phyloP scores from a whole-genome alignment of 2,888 invertebrate genomes.

The Drosophila longiperda region DNA sequence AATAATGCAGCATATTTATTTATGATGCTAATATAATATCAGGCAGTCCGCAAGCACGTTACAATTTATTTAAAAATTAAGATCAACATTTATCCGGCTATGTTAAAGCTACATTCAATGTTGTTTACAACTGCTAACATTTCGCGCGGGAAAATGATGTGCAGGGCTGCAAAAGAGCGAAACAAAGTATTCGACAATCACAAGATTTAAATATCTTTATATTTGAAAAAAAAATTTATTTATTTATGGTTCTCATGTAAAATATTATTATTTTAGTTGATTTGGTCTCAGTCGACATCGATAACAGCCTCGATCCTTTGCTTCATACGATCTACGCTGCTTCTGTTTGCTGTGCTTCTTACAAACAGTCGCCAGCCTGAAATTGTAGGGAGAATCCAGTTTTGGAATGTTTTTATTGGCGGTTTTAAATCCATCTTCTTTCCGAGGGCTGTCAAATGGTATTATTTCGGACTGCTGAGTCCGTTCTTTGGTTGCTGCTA shows the following conservation, averaged over 20 bases:
- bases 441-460: background rate
- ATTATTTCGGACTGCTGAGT: background rate
- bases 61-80: background rate
- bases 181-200: background rate
- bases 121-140: background rate
- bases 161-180: background rate
- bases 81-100: background rate
- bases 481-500: background rate
- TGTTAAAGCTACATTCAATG: background rate
- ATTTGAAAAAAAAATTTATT: background rate
- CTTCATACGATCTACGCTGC: background rate
- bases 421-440: background rate
- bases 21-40: background rate
- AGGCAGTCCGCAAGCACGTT: background rate
- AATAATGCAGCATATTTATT: background rate
- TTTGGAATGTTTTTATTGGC: background rate
- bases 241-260: background rate
- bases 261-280: background rate
- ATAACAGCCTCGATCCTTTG: conserved; percentile 26
- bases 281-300: conserved; percentile 42
- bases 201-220: background rate
- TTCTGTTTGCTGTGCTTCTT: conserved; percentile 16
- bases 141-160: background rate
- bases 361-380: background rate
- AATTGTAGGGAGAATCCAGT: background rate